These are phyloP conservation scores for Cricetomys ansorgei DNA, from an alignment of 2,113 vertebrate genomes.

Conservation along the genomic window DNA sequence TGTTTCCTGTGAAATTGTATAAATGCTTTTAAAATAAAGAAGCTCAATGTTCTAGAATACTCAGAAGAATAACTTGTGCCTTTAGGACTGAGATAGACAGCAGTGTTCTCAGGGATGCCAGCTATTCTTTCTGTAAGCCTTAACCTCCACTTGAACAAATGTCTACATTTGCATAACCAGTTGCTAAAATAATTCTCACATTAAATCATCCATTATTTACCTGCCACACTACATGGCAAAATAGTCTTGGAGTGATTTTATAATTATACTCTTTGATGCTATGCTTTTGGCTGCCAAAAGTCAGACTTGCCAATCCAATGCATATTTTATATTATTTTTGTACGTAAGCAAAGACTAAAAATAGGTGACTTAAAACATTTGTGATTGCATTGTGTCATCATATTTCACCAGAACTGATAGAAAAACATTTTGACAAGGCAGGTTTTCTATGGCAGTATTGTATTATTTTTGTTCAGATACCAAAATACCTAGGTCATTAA, in stretches of 20 bases:
- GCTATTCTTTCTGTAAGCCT: slow-evolving; percentile 7
- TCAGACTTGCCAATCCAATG: slow-evolving; percentile 47
- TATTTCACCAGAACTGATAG: background rate
- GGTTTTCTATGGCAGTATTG: background rate
- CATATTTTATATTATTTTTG: slow-evolving; percentile 48
- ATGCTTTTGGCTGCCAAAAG: slow-evolving; percentile 53
- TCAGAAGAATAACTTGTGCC: background rate
- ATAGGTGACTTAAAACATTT: slow-evolving; percentile 46
- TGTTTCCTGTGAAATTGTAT: background rate
- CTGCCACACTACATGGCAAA: slow-evolving; percentile 63
- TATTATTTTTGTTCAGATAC: slow-evolving; percentile 34
- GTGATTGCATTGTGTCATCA: slow-evolving; percentile 22
- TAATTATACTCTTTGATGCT: slow-evolving; percentile 64
- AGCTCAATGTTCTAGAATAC: background rate
- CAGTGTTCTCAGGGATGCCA: background rate
- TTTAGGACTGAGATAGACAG: slow-evolving; percentile 11
- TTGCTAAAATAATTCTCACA: slow-evolving; percentile 60
- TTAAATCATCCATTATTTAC: slow-evolving; percentile 66
- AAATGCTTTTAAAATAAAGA: slow-evolving; percentile 37
- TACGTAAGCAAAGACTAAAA: slow-evolving; percentile 60
- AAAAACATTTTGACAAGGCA: slow-evolving; percentile 18
- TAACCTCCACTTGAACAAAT: slow-evolving; percentile 57
- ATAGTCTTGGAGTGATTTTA: slow-evolving; percentile 64
- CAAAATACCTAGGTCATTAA: slow-evolving; percentile 19
- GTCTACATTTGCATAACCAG: slow-evolving; percentile 50